A percentile compares a stretch with the other conserved stretches of the same genome.
Evolutionary conservation across 2,888 invertebrate genomes (phyloP).

Genomic region (Diarsia brunnea): DNA sequence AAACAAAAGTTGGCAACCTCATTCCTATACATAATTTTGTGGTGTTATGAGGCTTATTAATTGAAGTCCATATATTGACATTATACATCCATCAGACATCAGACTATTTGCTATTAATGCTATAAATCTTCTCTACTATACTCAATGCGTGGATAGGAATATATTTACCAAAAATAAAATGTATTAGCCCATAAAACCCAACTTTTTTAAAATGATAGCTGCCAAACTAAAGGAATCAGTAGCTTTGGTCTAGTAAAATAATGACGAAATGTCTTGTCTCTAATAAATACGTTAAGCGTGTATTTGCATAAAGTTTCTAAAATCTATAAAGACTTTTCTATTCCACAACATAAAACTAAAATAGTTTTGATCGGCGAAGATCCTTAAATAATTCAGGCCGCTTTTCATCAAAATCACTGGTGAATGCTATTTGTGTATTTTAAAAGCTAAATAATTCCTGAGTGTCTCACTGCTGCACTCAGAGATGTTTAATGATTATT

Average conservation of each 20-base stretch:
- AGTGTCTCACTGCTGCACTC: no score
- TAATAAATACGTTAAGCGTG: no score
- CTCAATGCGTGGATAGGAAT: no score
- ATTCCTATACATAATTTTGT: not conserved
- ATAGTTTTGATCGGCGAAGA: not conserved
- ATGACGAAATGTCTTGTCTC: no score
- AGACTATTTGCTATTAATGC: not conserved
- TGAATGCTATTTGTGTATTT: not conserved
- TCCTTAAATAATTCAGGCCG: not conserved
- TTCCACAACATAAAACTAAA: not conserved
- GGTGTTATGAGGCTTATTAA: not conserved
- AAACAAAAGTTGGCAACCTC: not conserved
- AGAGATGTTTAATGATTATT: no score
- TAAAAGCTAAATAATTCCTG: slow-evolving; percentile 4
- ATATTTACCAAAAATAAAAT: no score
- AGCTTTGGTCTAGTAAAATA: no score
- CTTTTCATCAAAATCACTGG: slow-evolving; percentile 2
- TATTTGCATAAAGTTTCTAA: no score
- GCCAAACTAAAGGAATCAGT: no score
- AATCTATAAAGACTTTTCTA: not conserved
- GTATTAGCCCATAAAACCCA: no score
- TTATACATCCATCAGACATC: not conserved
- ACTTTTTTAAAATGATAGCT: no score
- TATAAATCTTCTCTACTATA: no score
- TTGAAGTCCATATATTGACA: not conserved